These are phyloP conservation scores for Morphnarchus princeps DNA, from an alignment of 2,113 vertebrate genomes.

Conservation along the genomic window DNA sequence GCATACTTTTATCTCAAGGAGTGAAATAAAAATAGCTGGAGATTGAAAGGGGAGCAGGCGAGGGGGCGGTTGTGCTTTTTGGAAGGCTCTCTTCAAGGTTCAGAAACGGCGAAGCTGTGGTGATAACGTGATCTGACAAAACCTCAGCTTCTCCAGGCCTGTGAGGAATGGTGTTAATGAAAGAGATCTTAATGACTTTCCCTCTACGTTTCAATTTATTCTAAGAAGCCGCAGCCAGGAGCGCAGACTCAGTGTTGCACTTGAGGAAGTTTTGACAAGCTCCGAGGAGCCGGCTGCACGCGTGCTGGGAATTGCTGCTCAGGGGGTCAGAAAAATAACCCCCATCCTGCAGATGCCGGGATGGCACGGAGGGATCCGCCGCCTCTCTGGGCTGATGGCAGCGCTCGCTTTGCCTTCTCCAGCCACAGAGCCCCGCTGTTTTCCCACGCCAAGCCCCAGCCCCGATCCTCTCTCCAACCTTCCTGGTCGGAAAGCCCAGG, in stretches of 20 bases:
- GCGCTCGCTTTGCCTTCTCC: background rate
- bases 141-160: slow-evolving; percentile 21
- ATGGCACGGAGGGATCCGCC: background rate
- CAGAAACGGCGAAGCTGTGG: background rate
- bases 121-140: slow-evolving; percentile 56
- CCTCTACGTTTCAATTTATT: slow-evolving; percentile 33
- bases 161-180: slow-evolving; percentile 40
- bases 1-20: background rate
- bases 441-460: background rate
- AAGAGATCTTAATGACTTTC: slow-evolving; percentile 28
- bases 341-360: background rate
- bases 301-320: background rate
- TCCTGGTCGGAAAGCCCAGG: background rate
- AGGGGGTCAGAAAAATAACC: fast-evolving
- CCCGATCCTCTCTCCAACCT: fast-evolving
- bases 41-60: background rate
- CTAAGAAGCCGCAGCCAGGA: slow-evolving; percentile 1
- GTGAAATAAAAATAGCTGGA: slow-evolving; percentile 7
- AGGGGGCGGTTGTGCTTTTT: background rate
- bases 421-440: fast-evolving
- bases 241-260: background rate
- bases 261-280: slow-evolving; percentile 31
- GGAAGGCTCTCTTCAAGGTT: slow-evolving; percentile 37
- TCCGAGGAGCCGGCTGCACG: background rate
- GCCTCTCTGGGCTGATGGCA: background rate